phyloP scores from a whole-genome alignment of 2,888 invertebrate species.

The Gymnoscelis rufifasciata region DNA sequence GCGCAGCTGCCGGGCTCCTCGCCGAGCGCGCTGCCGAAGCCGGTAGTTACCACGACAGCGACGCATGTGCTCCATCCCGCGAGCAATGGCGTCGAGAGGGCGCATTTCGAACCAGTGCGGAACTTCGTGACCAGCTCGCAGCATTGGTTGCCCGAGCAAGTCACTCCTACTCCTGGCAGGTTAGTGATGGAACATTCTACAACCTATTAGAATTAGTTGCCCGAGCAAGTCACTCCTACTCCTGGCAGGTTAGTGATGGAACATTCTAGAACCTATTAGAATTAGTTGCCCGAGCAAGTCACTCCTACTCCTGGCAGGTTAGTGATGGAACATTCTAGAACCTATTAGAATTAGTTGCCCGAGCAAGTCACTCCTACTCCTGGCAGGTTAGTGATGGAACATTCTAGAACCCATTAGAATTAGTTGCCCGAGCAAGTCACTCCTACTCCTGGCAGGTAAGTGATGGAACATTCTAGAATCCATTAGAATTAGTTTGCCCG shows the following conservation, averaged over 20 bases:
- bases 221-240: no score
- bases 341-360: no score
- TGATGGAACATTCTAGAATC: no score
- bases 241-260: constrained; percentile 49
- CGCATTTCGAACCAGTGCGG: constrained; percentile 51
- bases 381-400: constrained; percentile 53
- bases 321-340: no score
- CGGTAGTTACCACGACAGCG: constrained; percentile 22
- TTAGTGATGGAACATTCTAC: no score
- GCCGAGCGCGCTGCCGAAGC: constrained; percentile 52
- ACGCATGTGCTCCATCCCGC: constrained; percentile 19
- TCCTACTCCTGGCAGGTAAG: constrained; percentile 41
- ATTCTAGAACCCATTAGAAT: no score
- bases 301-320: constrained; percentile 41
- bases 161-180: constrained; percentile 67
- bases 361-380: no score
- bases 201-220: no score
- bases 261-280: no score
- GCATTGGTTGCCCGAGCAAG: constrained; percentile 64
- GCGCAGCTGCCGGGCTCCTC: constrained; percentile 74
- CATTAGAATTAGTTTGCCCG: no score
- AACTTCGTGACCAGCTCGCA: constrained; percentile 62
- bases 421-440: no score
- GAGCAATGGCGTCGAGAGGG: constrained; percentile 37
- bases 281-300: no score